Conservation (phyloP, 2,113 vertebrate genomes). For the Python bivittatus region DNA sequence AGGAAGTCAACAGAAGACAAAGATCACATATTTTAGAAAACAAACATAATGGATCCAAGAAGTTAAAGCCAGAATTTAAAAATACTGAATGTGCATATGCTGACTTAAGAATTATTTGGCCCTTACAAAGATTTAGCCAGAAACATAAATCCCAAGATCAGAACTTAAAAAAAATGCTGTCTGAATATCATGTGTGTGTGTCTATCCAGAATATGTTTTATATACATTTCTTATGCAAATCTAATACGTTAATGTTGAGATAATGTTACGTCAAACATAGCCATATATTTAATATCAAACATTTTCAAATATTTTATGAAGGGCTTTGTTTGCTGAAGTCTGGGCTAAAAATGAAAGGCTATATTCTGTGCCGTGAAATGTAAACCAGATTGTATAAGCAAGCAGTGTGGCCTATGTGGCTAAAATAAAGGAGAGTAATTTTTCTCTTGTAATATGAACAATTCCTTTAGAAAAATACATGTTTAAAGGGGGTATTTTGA, state of each 20-base stretch:
- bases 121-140: neutral
- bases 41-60: neutral
- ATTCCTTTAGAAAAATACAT: neutral
- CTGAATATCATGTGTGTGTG: neutral
- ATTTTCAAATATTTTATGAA: neutral
- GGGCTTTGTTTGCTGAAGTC: neutral
- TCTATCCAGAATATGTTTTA: neutral
- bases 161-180: neutral
- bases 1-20: neutral
- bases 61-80: neutral
- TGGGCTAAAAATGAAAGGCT: slow-evolving; percentile 3
- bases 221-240: neutral
- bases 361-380: neutral
- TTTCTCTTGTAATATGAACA: neutral
- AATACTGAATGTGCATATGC: neutral
- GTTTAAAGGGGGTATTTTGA: neutral
- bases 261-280: neutral
- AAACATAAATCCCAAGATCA: neutral
- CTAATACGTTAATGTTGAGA: neutral
- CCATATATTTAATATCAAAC: slow-evolving; percentile 14
- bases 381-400: slow-evolving; percentile 15
- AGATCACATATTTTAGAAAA: neutral
- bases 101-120: neutral
- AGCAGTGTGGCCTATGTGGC: neutral
- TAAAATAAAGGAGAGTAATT: slow-evolving; percentile 18